Conservation (phyloP, 2,797 vertebrate species). For the Protosalanx chinensis region DNA sequence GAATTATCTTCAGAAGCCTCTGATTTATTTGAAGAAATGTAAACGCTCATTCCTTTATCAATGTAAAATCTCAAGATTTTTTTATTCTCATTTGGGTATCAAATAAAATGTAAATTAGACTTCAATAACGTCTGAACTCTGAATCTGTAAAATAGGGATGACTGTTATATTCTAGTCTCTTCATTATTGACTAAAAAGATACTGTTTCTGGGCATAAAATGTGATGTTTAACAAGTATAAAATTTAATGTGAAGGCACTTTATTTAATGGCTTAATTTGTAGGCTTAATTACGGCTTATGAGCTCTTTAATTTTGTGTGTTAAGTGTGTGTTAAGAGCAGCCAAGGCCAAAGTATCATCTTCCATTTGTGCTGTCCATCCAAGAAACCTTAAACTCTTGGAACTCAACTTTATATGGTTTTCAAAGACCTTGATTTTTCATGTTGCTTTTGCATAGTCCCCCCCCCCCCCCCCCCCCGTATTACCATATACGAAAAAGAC, state of each 20-base stretch:
- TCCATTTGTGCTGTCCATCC: background rate
- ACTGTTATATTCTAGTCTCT: background rate
- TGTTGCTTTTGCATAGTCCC: conserved; percentile 13
- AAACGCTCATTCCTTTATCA: background rate
- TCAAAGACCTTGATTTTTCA: conserved; percentile 19
- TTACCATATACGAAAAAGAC: no score
- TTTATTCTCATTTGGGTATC: no score
- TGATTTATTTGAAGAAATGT: background rate
- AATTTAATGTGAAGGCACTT: conserved; percentile 5
- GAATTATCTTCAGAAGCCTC: no score
- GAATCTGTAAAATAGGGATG: no score
- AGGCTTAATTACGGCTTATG: no score
- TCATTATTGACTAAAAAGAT: background rate
- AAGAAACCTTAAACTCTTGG: conserved; percentile 10
- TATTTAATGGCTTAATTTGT: background rate
- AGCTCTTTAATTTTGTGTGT: conserved; percentile 12
- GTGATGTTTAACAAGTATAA: conserved; percentile 7
- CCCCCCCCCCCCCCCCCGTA: no score
- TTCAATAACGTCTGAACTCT: no score
- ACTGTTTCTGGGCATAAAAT: conserved; percentile 14
- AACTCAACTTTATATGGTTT: conserved; percentile 19
- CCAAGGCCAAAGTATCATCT: conserved; percentile 13
- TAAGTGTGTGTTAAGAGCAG: conserved; percentile 17
- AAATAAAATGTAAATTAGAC: no score
- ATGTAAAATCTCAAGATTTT: background rate